Percentiles rank a stretch among this genome's conserved stretches.
These are phyloP conservation scores for Taeniopygia guttata DNA, from an alignment of 2,797 vertebrate species.

Conservation along the genomic window DNA sequence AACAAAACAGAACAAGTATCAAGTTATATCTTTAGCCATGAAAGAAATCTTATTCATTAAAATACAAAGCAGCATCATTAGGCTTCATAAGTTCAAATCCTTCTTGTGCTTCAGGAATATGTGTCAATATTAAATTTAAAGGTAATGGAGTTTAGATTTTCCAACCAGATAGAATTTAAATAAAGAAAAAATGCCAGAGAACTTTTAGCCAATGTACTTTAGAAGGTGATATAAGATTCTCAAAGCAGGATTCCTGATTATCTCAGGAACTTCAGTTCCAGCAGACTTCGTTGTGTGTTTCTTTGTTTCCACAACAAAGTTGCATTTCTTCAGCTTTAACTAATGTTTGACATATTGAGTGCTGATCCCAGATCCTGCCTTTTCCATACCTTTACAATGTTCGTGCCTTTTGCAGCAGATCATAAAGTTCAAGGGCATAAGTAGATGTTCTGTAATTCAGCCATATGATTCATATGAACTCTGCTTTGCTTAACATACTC, in stretches of 20 bases:
- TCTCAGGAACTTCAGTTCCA: neutral
- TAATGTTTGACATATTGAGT: neutral
- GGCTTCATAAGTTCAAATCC: neutral
- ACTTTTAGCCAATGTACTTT: neutral
- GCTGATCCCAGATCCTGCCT: neutral
- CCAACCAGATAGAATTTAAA: neutral
- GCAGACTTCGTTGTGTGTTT: neutral
- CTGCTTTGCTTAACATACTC: conserved; percentile 47
- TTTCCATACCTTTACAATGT: conserved; percentile 2
- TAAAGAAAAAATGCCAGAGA: neutral
- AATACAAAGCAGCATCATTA: neutral
- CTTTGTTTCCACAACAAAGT: conserved; percentile 20
- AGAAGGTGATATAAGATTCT: neutral
- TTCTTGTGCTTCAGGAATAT: neutral
- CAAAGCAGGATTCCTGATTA: neutral
- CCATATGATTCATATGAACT: conserved; percentile 59
- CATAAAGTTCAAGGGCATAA: conserved; percentile 63
- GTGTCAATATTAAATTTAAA: neutral
- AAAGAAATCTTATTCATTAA: neutral
- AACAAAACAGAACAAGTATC: neutral
- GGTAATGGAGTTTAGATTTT: neutral
- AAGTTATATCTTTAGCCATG: neutral
- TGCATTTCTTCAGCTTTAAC: conserved; percentile 1
- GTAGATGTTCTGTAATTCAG: conserved; percentile 36
- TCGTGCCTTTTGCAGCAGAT: conserved; percentile 28